Percentiles rank a stretch among this genome's conserved stretches.
Evolutionary conservation across 2,888 invertebrate species (phyloP).

Genomic region (Trichopoda pennipes): DNA sequence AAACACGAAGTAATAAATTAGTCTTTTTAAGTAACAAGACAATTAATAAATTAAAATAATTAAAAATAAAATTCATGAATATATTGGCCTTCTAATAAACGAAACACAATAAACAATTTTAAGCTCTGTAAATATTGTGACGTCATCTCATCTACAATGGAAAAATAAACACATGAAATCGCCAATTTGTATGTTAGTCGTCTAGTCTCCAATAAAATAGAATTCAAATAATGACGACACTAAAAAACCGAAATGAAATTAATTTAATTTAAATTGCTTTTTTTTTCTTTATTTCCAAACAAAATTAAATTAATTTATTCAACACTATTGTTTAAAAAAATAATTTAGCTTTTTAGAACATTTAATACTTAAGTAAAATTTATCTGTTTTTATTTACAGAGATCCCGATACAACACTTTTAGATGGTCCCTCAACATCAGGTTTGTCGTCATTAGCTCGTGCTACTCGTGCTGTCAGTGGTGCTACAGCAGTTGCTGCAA

Average conservation of each 20-base stretch:
- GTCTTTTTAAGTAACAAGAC: conserved; percentile 49
- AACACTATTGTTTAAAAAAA: background rate
- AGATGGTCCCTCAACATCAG: conserved; percentile 71
- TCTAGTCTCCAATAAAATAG: conserved; percentile 2
- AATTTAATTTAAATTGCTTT: background rate
- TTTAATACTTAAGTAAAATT: too few species aligned
- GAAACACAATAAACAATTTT: conserved; percentile 1
- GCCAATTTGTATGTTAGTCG: conserved; percentile 41
- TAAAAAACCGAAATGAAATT: conserved; percentile 18
- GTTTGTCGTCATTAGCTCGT: conserved; percentile 59
- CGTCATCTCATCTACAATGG: conserved; percentile 59
- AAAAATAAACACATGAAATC: conserved; percentile 16
- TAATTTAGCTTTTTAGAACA: background rate
- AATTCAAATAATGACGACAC: conserved; percentile 30
- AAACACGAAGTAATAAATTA: conserved; percentile 43
- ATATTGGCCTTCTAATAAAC: background rate
- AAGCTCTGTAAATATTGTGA: conserved; percentile 19
- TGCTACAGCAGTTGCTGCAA: conserved; percentile 25
- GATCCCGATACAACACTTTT: conserved; percentile 66
- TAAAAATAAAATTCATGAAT: conserved; percentile 3
- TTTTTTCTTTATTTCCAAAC: background rate
- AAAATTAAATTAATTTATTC: background rate
- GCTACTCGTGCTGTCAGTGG: conserved; percentile 58
- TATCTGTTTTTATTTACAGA: conserved; percentile 25
- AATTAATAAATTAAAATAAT: too few species aligned